A percentile compares a stretch with the other conserved stretches of the same genome.
Evolutionary conservation across 2,113 vertebrate species (phyloP).

Genomic region (Apeltes quadracus): DNA sequence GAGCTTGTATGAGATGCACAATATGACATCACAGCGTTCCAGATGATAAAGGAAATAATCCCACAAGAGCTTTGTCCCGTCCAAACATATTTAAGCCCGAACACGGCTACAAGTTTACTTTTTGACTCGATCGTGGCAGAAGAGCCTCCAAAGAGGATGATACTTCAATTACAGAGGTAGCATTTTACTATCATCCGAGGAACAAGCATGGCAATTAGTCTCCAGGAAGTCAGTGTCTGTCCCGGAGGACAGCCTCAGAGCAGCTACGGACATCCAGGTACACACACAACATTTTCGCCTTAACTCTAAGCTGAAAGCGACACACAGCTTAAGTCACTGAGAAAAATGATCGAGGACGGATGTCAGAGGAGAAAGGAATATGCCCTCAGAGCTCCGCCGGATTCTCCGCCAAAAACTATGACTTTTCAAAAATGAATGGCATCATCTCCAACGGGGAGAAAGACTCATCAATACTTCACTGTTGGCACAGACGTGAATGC

Average conservation of each 20-base stretch:
- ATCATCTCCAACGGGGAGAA: conserved; percentile 24
- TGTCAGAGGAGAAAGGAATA: conserved; percentile 19
- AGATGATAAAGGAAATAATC: conserved; percentile 1
- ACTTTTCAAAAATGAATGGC: conserved; percentile 21
- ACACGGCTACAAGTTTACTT: neutral
- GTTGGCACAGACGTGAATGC: conserved; percentile 1
- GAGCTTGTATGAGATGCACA: neutral
- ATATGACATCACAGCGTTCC: neutral
- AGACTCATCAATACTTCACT: conserved; percentile 17
- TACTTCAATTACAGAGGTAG: conserved; percentile 37
- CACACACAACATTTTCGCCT: neutral
- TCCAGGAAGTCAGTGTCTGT: neutral
- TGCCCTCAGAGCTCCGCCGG: conserved; percentile 12
- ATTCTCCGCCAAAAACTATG: no score
- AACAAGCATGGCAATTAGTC: conserved; percentile 32
- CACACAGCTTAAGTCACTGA: neutral
- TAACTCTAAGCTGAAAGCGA: neutral
- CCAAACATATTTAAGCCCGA: neutral
- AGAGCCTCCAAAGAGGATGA: conserved; percentile 39
- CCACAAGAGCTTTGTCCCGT: neutral
- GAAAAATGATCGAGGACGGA: neutral
- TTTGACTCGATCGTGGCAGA: conserved; percentile 16
- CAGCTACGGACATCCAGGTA: neutral
- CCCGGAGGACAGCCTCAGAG: neutral
- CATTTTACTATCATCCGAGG: conserved; percentile 13